These are phyloP conservation scores for Lobophora halterata DNA, from an alignment of 2,888 invertebrate genomes.

Conservation along the genomic window DNA sequence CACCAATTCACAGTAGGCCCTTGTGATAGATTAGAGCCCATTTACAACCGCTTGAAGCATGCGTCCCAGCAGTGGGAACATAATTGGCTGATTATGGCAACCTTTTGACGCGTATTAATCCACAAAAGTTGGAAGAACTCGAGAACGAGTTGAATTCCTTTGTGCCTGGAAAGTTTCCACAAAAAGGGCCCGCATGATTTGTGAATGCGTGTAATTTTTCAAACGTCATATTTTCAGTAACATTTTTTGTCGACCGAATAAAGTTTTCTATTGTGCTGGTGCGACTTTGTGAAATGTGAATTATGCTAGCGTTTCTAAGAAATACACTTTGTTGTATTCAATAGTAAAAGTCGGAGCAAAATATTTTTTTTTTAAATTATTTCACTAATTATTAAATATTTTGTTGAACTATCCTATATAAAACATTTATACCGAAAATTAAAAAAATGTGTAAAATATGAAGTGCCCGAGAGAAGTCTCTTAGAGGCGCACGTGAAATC, in stretches of 20 bases:
- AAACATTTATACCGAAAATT: too few species aligned
- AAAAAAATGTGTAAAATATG: too few species aligned
- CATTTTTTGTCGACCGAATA: slow-evolving; percentile 66
- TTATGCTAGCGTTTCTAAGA: slow-evolving; percentile 50
- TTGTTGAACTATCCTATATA: too few species aligned
- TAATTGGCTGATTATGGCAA: too few species aligned
- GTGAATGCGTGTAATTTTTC: slow-evolving; percentile 80
- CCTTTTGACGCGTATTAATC: slow-evolving; percentile 31
- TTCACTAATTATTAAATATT: too few species aligned
- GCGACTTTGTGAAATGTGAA: slow-evolving; percentile 67
- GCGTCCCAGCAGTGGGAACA: too few species aligned
- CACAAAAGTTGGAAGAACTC: slow-evolving; percentile 52
- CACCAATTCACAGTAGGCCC: too few species aligned
- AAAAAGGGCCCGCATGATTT: slow-evolving; percentile 77
- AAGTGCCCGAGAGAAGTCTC: too few species aligned
- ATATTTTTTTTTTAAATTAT: slow-evolving; percentile 49
- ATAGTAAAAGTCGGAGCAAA: slow-evolving; percentile 57
- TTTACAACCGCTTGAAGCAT: too few species aligned
- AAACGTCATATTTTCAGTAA: slow-evolving; percentile 79
- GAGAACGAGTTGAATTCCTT: slow-evolving; percentile 71
- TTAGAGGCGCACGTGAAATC: too few species aligned
- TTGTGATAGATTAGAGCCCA: too few species aligned
- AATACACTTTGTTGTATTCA: slow-evolving; percentile 64
- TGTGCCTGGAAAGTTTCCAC: slow-evolving; percentile 69
- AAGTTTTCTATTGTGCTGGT: slow-evolving; percentile 71